Evolutionary conservation across 2,113 vertebrate genomes (phyloP).

Genomic region (Triplophysa dalaica): DNA sequence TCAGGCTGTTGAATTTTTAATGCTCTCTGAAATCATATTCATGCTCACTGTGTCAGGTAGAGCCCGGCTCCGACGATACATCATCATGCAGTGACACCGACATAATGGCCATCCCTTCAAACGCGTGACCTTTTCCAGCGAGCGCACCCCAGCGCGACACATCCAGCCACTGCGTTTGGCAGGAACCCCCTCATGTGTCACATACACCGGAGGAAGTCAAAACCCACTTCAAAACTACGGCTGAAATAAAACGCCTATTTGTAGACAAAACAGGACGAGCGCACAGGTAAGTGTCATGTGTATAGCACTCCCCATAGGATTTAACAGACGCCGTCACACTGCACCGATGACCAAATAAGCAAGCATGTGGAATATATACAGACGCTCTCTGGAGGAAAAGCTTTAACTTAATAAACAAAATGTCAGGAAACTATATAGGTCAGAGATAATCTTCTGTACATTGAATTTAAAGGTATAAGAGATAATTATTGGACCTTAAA

Average conservation of each 20-base stretch:
- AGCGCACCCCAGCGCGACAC: conserved; percentile 54
- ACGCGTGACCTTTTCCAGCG: conserved; percentile 76
- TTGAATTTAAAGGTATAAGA: too few species aligned
- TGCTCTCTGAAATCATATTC: conserved; percentile 82
- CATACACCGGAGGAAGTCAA: conserved; percentile 20
- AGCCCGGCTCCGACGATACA: conserved; percentile 76
- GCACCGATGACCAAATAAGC: too few species aligned
- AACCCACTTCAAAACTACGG: conserved; percentile 21
- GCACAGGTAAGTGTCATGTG: not conserved
- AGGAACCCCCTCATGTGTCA: conserved; percentile 52
- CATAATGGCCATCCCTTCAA: conserved; percentile 78
- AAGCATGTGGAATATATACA: too few species aligned
- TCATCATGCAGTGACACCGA: conserved; percentile 76
- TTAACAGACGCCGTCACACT: not conserved
- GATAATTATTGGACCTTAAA: too few species aligned
- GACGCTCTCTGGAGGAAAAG: too few species aligned
- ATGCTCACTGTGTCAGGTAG: conserved; percentile 77
- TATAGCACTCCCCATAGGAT: not conserved
- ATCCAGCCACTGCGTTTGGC: conserved; percentile 48
- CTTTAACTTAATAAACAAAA: too few species aligned
- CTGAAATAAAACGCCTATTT: conserved; percentile 13
- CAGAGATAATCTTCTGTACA: too few species aligned
- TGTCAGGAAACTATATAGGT: too few species aligned
- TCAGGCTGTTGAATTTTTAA: conserved; percentile 83
- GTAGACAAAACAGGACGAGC: not conserved